A percentile compares a stretch with the other conserved stretches of the same genome.
These are phyloP conservation scores for Telenomus remus DNA, from an alignment of 1,140 invertebrate species.

Conservation along the genomic window DNA sequence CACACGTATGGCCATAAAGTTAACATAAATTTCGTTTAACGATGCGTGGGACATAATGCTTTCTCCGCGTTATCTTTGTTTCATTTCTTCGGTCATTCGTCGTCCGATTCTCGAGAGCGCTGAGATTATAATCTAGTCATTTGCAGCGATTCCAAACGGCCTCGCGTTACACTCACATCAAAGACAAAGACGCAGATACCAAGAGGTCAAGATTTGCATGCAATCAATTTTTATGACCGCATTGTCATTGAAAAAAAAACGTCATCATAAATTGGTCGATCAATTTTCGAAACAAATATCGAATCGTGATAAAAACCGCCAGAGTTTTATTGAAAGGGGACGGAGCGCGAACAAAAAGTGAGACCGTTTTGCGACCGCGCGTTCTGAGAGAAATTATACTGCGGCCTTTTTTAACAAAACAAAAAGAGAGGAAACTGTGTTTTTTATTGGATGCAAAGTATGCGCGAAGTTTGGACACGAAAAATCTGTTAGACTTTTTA, in stretches of 20 bases:
- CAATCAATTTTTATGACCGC: constrained; percentile 48
- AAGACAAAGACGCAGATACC: constrained; percentile 6
- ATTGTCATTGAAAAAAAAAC: constrained; percentile 32
- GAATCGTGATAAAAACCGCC: too few species aligned
- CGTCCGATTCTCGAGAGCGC: constrained; percentile 24
- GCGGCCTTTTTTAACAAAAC: too few species aligned
- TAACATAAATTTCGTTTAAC: constrained; percentile 65
- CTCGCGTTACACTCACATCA: constrained; percentile 36
- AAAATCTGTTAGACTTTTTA: constrained; percentile 37
- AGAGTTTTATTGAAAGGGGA: background rate
- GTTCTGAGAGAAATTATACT: too few species aligned
- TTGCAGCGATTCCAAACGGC: constrained; percentile 37
- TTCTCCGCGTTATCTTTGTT: constrained; percentile 53
- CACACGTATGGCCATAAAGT: constrained; percentile 57
- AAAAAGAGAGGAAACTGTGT: constrained; percentile 22
- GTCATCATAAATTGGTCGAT: background rate
- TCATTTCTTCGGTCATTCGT: constrained; percentile 48
- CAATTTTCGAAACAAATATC: too few species aligned
- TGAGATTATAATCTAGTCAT: constrained; percentile 53
- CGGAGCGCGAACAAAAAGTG: background rate
- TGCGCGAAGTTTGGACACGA: constrained; percentile 45
- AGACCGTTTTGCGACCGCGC: too few species aligned
- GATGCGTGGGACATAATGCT: constrained; percentile 62
- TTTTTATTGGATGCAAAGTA: constrained; percentile 50
- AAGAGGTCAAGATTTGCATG: constrained; percentile 37